Evolutionary conservation across 2,797 vertebrate genomes (phyloP).

Genomic region (Euthynnus affinis): DNA sequence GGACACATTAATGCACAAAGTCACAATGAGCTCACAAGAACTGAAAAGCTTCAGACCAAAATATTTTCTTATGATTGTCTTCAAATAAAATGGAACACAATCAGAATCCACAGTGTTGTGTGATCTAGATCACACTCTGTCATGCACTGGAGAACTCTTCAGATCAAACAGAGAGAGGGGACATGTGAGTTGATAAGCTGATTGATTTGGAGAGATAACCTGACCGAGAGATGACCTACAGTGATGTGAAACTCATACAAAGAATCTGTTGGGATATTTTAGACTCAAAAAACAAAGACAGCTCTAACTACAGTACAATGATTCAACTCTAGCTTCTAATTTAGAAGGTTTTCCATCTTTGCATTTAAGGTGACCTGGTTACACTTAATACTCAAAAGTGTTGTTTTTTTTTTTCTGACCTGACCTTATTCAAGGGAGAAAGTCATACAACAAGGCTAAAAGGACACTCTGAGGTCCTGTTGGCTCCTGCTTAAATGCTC

Average conservation of each 20-base stretch:
- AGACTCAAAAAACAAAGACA: neutral
- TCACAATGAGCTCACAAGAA: conserved; percentile 38
- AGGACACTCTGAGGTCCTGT: neutral
- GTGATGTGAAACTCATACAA: conserved; percentile 59
- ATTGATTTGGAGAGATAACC: conserved; percentile 74
- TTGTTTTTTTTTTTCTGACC: neutral
- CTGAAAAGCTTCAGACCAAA: conserved; percentile 1
- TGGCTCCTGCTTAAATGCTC: neutral
- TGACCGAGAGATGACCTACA: conserved; percentile 72
- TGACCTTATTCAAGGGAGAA: neutral
- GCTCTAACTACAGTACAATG: conserved; percentile 5
- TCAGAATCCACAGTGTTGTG: neutral
- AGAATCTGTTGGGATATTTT: conserved; percentile 31
- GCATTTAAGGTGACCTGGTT: neutral
- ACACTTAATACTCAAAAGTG: neutral
- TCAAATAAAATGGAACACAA: neutral
- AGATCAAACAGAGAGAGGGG: conserved; percentile 56
- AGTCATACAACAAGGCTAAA: neutral
- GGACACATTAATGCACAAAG: conserved; percentile 17
- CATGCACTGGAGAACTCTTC: conserved; percentile 29
- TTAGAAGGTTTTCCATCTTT: neutral
- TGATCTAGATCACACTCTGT: conserved; percentile 16
- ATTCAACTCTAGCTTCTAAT: neutral
- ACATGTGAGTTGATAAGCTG: conserved; percentile 66
- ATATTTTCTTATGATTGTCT: conserved; percentile 1